Percentiles rank a stretch among this genome's conserved stretches.
These are phyloP conservation scores for Sphaerophoria rueppellii DNA, from an alignment of 2,888 invertebrate species.

Conservation along the genomic window DNA sequence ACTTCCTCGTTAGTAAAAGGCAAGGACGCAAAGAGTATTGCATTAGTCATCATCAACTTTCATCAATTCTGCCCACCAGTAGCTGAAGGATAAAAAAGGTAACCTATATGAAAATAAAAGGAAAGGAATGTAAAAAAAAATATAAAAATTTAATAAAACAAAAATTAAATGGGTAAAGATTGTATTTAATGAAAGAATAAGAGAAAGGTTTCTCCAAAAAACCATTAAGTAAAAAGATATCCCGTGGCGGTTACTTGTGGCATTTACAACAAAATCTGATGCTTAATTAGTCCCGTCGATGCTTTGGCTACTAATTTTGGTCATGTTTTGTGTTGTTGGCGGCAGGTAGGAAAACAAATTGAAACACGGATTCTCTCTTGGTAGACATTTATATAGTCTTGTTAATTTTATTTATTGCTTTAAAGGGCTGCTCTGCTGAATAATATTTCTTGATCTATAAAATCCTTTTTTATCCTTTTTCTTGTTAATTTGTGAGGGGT, in stretches of 20 bases:
- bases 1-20: constrained; percentile 34
- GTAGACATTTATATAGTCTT: constrained; percentile 59
- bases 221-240: constrained; percentile 36
- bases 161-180: constrained; percentile 40
- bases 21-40: constrained; percentile 28
- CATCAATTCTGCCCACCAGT: constrained; percentile 30
- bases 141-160: constrained; percentile 30
- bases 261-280: constrained; percentile 66
- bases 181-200: constrained; percentile 46
- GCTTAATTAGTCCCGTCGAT: constrained; percentile 62
- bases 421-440: constrained; percentile 31
- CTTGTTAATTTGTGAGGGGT: constrained; percentile 10
- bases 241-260: constrained; percentile 61
- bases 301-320: constrained; percentile 60
- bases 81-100: constrained; percentile 63
- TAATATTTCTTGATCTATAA: constrained; percentile 8
- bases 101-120: neutral
- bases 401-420: constrained; percentile 59
- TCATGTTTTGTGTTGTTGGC: constrained; percentile 32
- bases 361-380: constrained; percentile 61
- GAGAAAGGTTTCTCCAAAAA: constrained; percentile 63
- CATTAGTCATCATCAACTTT: constrained; percentile 62
- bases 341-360: constrained; percentile 60
- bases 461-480: constrained; percentile 54
- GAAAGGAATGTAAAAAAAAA: neutral